Base-by-base conservation (phyloP, 2,113 vertebrate species). In the Nestor notabilis region DNA sequence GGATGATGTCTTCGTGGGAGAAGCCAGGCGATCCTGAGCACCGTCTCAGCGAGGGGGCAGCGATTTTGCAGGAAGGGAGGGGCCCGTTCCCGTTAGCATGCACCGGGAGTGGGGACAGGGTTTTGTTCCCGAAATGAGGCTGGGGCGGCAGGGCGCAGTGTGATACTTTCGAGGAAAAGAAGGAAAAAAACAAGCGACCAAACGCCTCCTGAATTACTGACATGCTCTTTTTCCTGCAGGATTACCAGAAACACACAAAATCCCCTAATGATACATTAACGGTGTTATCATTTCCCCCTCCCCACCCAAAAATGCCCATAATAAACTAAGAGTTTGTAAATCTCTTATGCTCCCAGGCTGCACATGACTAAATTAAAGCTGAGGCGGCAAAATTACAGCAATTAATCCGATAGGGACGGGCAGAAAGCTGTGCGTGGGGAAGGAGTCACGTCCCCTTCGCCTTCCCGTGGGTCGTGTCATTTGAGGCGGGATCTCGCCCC, bases 231-330 rank as follows among this genome's bases (percentile, higher is more conserved):
- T 60, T 69, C 37, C 75, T 50, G 44, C 33, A 43, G 47, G 14
- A 58, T 49, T 72, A 53, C 24, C 61, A 79, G 65, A 87, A 75
- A 91, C 5, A 17, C 3, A 0, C 24, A 64, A 77, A 87, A 61
- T 53, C 14, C 19, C 49, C 44, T 49, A 37, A 53, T 47, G 23
- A 83, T 44, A 39, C 10, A 13, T 33, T 49, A 11, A 61, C 2
- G 0, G 11, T 24, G 44, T 39, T 46, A 24, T 63, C 77, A 55
- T 39, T 69, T 1, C 4, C 1, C 5, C 2, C 8, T 17, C 1
- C 5, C 3, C 14, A 3, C 3, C 2, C 2, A 12, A 13, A 50
- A 91, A 64, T 28, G 44, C 27, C 47, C 21, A 7, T 39, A 71
- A 47, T 60, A 82, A 68, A 47, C 0, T 1, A 89, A 78, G 7